Base-by-base conservation (phyloP, 2,888 invertebrate species). In the Cryptocheilus praepositus region DNA sequence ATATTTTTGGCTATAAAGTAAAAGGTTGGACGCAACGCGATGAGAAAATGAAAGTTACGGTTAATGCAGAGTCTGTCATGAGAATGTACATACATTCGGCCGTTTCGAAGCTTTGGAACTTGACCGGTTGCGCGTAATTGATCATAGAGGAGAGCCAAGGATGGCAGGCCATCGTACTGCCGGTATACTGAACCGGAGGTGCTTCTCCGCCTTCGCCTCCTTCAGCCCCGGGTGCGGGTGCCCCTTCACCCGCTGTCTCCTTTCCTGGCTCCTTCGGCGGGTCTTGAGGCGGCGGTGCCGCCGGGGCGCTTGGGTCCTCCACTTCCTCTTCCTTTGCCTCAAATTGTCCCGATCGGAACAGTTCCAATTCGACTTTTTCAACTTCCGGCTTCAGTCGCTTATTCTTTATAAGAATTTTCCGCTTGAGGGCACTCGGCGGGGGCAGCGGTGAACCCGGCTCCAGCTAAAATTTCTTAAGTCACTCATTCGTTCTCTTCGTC, bases 111-210 rank as follows among this genome's bases (percentile, higher is more conserved):
- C 92, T 92, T 77, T 91, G 91, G 85, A 94, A 94, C 85, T 94
- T 93, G 74, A 94, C 91, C 0, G 93, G 93, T 84, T 93, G 93
- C 46, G 93, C 92, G 88, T 94, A 94, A 88, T 94, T 94, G 84
- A 94, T 91, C 89, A 94, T 90, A 21, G 92, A 91, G 0, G 93
- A 93, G 15, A 94, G 90, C 84, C 91, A 91, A 11, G 94, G 94
- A 86, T 94, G 94, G 70, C 93, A 92, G 77, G 92, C 92, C 71
- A 92, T 92, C 5, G 93, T 93, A 68, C 93, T 93, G 21, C 93
- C 92, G 4, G 92, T 92, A 84, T 93, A 92, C 73, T 91, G 90
- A 76, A 88, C 80, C 16, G 88, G 88, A 1, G 85, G 85, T 36
- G 88, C 86, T 22, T 87, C 86, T 7, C 86, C 88, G 2, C 85